phyloP scores from a whole-genome alignment of 2,113 vertebrate species.

The Pholis gunnellus region DNA sequence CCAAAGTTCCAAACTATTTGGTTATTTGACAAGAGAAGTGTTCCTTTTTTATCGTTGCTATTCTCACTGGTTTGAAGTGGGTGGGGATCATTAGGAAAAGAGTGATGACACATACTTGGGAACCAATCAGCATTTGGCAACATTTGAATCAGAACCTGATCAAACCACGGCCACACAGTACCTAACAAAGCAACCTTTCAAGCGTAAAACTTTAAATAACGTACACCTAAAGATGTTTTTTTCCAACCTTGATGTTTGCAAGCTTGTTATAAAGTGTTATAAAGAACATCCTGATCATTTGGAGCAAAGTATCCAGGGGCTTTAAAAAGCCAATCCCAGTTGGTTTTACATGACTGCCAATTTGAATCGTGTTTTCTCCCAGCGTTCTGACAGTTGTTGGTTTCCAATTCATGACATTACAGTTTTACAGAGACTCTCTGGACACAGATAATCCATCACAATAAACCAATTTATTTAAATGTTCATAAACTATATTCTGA shows the following conservation, averaged over 20 bases:
- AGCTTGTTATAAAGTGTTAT: background rate
- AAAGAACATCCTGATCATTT: background rate
- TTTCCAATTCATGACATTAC: background rate
- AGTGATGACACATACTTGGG: background rate
- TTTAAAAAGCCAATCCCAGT: background rate
- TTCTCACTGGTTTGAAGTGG: background rate
- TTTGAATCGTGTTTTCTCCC: background rate
- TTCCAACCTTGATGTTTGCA: background rate
- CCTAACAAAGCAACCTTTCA: background rate
- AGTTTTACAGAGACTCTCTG: background rate
- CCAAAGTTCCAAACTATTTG: background rate
- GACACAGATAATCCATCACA: constrained; percentile 11
- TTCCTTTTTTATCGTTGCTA: background rate
- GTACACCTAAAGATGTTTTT: background rate
- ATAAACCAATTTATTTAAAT: background rate
- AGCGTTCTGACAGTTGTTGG: background rate
- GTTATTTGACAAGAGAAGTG: background rate
- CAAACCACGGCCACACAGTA: background rate
- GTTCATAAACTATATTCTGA: background rate
- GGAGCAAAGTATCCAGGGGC: background rate
- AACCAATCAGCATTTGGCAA: constrained; percentile 16
- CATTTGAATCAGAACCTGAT: constrained; percentile 11
- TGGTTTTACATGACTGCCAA: background rate
- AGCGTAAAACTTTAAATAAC: background rate
- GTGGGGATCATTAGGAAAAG: background rate